Conservation (phyloP, 2,113 vertebrate species). For the Chaetorhynchus papuensis region DNA sequence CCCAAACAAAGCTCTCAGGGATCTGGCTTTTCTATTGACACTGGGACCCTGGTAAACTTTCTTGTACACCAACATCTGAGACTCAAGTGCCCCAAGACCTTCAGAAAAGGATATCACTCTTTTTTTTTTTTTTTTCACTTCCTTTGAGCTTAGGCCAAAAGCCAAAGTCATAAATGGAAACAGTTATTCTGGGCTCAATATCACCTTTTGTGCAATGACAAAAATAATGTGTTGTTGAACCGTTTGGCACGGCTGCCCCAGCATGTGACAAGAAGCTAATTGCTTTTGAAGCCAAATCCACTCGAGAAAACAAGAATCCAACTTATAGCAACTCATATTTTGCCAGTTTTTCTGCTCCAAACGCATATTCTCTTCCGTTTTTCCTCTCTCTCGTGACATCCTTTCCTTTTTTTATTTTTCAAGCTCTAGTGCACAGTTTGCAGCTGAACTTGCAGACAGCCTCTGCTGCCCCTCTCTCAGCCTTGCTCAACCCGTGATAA, state of each 20-base stretch:
- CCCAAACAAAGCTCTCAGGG: background rate
- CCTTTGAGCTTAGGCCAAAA: slow-evolving; percentile 56
- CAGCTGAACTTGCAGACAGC: background rate
- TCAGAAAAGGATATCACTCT: slow-evolving; percentile 39
- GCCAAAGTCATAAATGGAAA: slow-evolving; percentile 55
- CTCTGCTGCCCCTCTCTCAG: background rate
- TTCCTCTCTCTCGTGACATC: background rate
- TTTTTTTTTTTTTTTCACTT: background rate
- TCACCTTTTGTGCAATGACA: slow-evolving; percentile 61
- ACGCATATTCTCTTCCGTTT: background rate
- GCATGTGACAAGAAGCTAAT: slow-evolving; percentile 55
- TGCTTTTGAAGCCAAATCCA: slow-evolving; percentile 44
- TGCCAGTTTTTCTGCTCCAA: slow-evolving; percentile 25
- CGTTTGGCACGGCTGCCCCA: slow-evolving; percentile 30
- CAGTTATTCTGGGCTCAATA: slow-evolving; percentile 45
- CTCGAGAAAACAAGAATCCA: slow-evolving; percentile 35
- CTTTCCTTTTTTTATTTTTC: background rate
- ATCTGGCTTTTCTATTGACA: background rate
- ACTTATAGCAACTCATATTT: background rate
- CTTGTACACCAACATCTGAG: background rate
- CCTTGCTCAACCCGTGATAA: background rate
- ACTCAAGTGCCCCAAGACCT: background rate
- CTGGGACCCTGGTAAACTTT: background rate
- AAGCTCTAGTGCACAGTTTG: background rate
- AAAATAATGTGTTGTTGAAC: slow-evolving; percentile 59